Conservation (phyloP, 2,888 invertebrate genomes). For the Baronia brevicornis region DNA sequence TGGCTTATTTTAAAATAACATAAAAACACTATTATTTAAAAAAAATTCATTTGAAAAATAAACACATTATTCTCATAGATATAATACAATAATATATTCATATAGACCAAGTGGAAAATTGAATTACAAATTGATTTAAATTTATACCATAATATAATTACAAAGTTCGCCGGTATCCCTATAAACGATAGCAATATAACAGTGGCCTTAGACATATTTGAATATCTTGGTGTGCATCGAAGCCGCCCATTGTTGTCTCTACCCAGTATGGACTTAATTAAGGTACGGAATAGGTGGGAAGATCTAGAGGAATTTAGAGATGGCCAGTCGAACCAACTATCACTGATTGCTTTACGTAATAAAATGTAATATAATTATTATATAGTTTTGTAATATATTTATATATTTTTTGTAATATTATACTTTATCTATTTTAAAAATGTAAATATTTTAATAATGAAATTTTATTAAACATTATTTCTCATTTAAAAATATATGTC, state of each 20-base stretch:
- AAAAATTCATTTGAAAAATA: no score
- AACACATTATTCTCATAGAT: no score
- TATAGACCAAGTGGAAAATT: no score
- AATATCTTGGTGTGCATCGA: constrained; percentile 71
- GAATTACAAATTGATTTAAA: no score
- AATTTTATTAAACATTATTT: constrained; percentile 1
- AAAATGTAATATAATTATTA: background rate
- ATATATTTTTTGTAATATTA: no score
- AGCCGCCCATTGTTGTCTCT: constrained; percentile 61
- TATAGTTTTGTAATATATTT: constrained; percentile 1
- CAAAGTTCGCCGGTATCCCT: constrained; percentile 32
- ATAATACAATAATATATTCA: no score
- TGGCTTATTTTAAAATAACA: no score
- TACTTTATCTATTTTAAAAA: no score
- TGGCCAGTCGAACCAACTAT: constrained; percentile 27
- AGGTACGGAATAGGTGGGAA: constrained; percentile 57
- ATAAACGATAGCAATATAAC: constrained; percentile 62
- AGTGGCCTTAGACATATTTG: constrained; percentile 70
- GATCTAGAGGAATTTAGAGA: constrained; percentile 65
- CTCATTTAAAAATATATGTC: no score
- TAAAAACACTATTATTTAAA: no score
- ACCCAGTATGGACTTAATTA: constrained; percentile 74
- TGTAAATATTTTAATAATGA: background rate
- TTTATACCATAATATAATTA: constrained; percentile 11
- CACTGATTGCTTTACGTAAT: background rate